Percentiles rank a stretch among this genome's conserved stretches.
Evolutionary conservation across 2,113 vertebrate species (phyloP).

Genomic region (Rhabdornis inornatus): DNA sequence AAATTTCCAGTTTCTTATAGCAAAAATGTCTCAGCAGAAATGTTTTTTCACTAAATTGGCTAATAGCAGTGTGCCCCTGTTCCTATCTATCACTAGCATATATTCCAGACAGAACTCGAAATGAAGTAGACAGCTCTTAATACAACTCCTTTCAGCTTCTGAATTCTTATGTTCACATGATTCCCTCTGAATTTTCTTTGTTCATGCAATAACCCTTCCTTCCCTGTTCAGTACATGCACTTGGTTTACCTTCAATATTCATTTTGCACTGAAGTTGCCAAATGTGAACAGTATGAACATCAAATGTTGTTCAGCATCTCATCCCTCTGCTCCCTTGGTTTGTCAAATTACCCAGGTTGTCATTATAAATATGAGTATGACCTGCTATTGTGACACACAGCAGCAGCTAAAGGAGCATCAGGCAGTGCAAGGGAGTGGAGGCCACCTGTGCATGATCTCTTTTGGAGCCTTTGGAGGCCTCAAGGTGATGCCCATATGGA

Average conservation of each 20-base stretch:
- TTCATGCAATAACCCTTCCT: neutral
- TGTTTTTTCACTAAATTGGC: neutral
- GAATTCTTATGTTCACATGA: neutral
- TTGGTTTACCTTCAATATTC: neutral
- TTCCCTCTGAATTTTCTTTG: neutral
- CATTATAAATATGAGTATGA: neutral
- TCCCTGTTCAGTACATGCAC: neutral
- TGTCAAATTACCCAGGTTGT: neutral
- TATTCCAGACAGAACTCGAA: neutral
- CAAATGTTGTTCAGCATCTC: neutral
- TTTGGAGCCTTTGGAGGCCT: neutral
- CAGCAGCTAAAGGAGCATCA: neutral
- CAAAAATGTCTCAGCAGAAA: neutral
- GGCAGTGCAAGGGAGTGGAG: neutral
- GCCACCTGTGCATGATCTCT: accelerated
- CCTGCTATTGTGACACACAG: neutral
- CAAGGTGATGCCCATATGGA: neutral
- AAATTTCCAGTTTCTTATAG: neutral
- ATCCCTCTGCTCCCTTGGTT: neutral
- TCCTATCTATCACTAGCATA: neutral
- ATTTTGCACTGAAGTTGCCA: neutral
- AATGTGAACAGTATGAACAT: neutral
- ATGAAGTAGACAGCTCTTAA: neutral
- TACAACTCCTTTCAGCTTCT: neutral
- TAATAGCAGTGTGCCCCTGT: neutral